Percentiles rank a stretch among this genome's conserved stretches.
Evolutionary conservation across 2,797 vertebrate species (phyloP).

Genomic region (Crax fasciolata): DNA sequence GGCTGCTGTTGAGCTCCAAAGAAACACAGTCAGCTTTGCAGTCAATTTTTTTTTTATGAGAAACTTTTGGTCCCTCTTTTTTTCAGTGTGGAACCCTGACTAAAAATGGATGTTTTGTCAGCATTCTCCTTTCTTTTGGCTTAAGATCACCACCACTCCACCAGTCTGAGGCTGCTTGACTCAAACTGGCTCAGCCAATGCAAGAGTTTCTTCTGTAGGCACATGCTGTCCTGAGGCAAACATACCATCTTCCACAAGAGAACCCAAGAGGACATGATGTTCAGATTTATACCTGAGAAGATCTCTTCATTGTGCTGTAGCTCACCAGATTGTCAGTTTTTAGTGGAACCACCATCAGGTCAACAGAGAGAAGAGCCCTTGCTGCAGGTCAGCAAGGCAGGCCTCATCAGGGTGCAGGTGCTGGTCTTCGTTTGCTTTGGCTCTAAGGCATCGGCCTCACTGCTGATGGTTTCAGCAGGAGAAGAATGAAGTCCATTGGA

Average conservation of each 20-base stretch:
- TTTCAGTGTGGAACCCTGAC: not conserved
- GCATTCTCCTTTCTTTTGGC: not conserved
- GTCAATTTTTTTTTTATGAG: not conserved
- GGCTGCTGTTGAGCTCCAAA: not conserved
- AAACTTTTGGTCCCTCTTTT: not conserved
- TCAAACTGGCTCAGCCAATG: not conserved
- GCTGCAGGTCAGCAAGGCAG: not conserved
- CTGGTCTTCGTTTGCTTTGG: not conserved
- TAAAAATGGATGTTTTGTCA: not conserved
- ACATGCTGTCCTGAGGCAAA: not conserved
- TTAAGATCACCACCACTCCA: not conserved
- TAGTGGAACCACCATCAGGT: not conserved
- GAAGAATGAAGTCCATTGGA: not conserved
- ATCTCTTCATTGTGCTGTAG: rapidly evolving
- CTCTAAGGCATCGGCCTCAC: not conserved
- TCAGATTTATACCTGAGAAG: not conserved
- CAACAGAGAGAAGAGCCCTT: not conserved
- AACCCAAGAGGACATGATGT: rapidly evolving
- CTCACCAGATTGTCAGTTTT: not conserved
- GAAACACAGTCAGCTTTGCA: not conserved
- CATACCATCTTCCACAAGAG: not conserved
- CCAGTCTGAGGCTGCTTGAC: not conserved
- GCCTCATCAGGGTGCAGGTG: not conserved
- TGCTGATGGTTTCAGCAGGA: not conserved
- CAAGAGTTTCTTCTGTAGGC: not conserved